Evolutionary conservation across 2,113 vertebrate genomes (phyloP).

Genomic region (Leptodactylus fuscus): DNA sequence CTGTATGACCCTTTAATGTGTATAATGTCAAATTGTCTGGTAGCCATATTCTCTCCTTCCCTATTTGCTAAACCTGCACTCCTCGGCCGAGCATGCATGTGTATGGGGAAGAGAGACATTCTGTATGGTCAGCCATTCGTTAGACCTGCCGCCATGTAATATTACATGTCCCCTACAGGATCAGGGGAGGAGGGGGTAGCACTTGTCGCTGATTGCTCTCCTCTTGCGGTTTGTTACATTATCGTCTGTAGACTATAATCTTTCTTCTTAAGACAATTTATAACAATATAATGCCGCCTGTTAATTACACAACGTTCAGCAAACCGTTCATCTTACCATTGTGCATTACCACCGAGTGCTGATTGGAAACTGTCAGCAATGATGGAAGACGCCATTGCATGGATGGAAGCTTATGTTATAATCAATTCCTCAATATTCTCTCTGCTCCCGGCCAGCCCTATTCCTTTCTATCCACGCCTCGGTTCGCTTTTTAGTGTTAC

Average conservation of each 20-base stretch:
- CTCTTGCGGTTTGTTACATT: neutral
- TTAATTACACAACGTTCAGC: neutral
- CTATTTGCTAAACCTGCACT: too few species aligned
- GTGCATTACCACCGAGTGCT: neutral
- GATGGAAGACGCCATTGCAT: neutral
- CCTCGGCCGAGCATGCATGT: too few species aligned
- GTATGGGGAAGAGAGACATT: too few species aligned
- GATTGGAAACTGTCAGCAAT: slow-evolving; percentile 8
- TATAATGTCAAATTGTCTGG: too few species aligned
- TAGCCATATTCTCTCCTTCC: too few species aligned
- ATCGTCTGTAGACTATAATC: neutral
- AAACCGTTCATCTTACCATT: neutral
- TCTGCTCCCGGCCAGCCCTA: neutral
- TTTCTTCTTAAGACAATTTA: neutral
- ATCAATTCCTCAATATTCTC: neutral
- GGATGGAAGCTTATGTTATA: neutral
- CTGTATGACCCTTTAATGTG: too few species aligned
- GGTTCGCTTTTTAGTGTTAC: too few species aligned
- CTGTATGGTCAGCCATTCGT: too few species aligned
- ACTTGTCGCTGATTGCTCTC: neutral
- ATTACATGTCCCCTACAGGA: too few species aligned
- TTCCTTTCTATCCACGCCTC: neutral
- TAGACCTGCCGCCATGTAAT: too few species aligned
- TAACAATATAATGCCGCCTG: neutral
- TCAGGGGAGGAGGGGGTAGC: too few species aligned